Base-by-base conservation (phyloP, 2,113 vertebrate species). In the Dicentrarchus labrax region DNA sequence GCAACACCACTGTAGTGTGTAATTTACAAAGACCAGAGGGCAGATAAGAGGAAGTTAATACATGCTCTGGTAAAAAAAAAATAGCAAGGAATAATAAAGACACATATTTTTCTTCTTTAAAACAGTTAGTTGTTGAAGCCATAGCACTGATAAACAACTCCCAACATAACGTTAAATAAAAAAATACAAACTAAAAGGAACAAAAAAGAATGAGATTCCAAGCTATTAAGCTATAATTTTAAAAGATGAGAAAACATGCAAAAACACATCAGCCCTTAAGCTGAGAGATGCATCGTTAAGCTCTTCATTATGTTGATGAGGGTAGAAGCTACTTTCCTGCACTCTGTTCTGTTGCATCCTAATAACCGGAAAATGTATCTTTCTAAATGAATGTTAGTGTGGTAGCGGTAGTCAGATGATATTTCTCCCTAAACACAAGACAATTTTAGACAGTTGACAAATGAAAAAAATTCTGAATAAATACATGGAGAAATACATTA, bases 11-110 rank as follows among this genome's bases (percentile, higher is more conserved):
- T 50, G 76, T 10, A 9, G 30, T 6, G 9, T 5, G 4, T 60
- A 77, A 83, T 83, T 80, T 76, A 10, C 57, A 65, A 65, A 84
- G 48, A 74, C 59, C 81, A 73, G 70, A 48, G 7, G 60, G 53
- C 11, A 67, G 72, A 77, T 70, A 54, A 61, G 12, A 50, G 45
- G 57, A 36, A 36, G 51, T 60, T n/a, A n/a, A 76, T 16, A 13
- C 15, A 59, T 2, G 39, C 13, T 24, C 4, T 39, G 43, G 57
- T 6, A n/a, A n/a, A n/a, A n/a, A n/a, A n/a, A n/a, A n/a, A n/a
- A n/a, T n/a, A n/a, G n/a, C 30, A 30, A 64, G 21, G 19, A 5
- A 53, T 9, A 65, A 62, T 68, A 39, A 56, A 50, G 56, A 47
- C 1, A 10, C 1, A 13, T 4, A 11, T 17, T 47, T 8, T 45